phyloP scores from a whole-genome alignment of 2,888 invertebrate genomes.

The Caenorhabditis sp. region DNA sequence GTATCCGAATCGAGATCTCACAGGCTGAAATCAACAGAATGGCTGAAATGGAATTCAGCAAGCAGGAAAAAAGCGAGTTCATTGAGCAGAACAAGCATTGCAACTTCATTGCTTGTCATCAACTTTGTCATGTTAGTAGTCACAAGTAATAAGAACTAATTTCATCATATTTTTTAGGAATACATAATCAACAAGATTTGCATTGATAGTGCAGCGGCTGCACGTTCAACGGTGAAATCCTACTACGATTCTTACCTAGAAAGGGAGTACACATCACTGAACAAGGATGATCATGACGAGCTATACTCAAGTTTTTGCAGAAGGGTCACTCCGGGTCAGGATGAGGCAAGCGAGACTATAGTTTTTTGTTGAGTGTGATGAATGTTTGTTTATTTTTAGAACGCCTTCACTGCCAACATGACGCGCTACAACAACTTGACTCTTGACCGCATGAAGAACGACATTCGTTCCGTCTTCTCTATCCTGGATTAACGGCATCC shows the following conservation, averaged over 20 bases:
- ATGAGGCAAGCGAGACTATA: conserved; percentile 65
- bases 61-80: conserved; percentile 49
- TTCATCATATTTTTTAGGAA: conserved; percentile 50
- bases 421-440: conserved; percentile 64
- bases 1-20: conserved; percentile 47
- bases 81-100: conserved; percentile 68
- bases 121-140: conserved; percentile 68
- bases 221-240: conserved; percentile 49
- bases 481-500: conserved; percentile 41
- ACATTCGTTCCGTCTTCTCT: conserved; percentile 61
- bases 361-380: background rate
- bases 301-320: conserved; percentile 70
- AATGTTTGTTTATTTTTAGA: conserved; percentile 45
- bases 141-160: background rate
- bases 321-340: conserved; percentile 63
- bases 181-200: conserved; percentile 61
- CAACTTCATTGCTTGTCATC: conserved; percentile 69
- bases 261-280: conserved; percentile 57
- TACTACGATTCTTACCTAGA: conserved; percentile 66
- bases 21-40: conserved; percentile 37
- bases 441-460: conserved; percentile 64
- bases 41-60: conserved; percentile 42
- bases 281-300: conserved; percentile 58
- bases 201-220: conserved; percentile 48
- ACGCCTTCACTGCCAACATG: conserved; percentile 63